phyloP scores from a whole-genome alignment of 53 echinoderm and acorn worm species.

The Holothuria scabra region DNA sequence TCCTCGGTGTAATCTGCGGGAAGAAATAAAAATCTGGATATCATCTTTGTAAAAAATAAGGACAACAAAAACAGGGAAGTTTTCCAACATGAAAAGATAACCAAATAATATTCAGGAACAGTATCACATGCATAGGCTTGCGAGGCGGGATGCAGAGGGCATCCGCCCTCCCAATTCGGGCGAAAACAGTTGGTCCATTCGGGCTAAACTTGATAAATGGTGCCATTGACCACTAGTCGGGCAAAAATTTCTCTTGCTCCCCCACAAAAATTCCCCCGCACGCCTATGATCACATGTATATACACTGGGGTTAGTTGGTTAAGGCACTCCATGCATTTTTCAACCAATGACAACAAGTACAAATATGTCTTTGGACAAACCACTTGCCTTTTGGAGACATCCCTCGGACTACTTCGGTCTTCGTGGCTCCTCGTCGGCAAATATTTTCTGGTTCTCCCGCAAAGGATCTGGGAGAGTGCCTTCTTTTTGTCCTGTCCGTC shows the following conservation, averaged over 20 bases:
- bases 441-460: not conserved
- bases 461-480: not conserved
- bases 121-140: too few relatives aligned
- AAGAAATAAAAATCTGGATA: not conserved
- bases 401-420: not conserved
- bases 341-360: not conserved
- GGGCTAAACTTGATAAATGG: too few relatives aligned
- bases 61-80: too few relatives aligned
- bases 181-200: too few relatives aligned
- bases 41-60: too few relatives aligned
- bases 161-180: too few relatives aligned
- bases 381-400: constrained; percentile 29
- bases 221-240: too few relatives aligned
- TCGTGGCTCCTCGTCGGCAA: not conserved
- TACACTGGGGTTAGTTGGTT: constrained; percentile 6
- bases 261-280: too few relatives aligned
- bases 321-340: constrained; percentile 21
- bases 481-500: constrained; percentile 12
- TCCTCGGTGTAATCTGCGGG: constrained; percentile 35
- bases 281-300: not conserved
- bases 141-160: too few relatives aligned
- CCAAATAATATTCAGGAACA: not conserved
- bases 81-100: too few relatives aligned
- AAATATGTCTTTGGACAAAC: not conserved
- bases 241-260: too few relatives aligned